A percentile compares a stretch with the other conserved stretches of the same genome.
phyloP scores from a whole-genome alignment of 2,113 vertebrate species.

The Galemys pyrenaicus region DNA sequence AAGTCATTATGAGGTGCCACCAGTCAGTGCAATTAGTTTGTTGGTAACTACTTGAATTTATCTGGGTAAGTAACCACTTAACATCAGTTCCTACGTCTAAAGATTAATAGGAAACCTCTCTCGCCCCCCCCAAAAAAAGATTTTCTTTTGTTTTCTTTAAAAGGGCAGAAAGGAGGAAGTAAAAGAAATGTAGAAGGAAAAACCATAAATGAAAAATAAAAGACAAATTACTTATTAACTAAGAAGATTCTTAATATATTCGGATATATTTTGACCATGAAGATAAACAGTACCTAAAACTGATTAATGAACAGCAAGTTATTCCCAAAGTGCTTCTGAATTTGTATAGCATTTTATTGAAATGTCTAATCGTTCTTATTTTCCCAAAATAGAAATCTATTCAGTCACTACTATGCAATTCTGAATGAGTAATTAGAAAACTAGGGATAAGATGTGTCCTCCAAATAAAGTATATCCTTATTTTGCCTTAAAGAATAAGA shows the following conservation, averaged over 20 bases:
- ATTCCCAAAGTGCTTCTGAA: not conserved
- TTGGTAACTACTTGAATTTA: not conserved
- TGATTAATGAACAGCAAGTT: not conserved
- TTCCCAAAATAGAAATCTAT: not conserved
- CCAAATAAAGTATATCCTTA: slow-evolving; percentile 36
- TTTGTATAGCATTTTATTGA: not conserved
- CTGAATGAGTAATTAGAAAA: not conserved
- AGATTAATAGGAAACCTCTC: not conserved
- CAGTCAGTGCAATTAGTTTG: not conserved
- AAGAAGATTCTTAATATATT: not conserved
- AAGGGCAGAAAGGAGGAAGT: not conserved
- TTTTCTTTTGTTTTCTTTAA: slow-evolving; percentile 42
- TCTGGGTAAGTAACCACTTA: not conserved
- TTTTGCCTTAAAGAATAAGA: slow-evolving; percentile 35
- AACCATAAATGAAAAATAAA: slow-evolving; percentile 9
- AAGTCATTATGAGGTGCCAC: not conserved
- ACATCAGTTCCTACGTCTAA: not conserved
- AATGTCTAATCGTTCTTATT: not conserved
- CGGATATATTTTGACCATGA: not conserved
- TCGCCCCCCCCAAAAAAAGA: not conserved
- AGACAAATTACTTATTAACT: slow-evolving; percentile 12
- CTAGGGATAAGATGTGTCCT: not conserved
- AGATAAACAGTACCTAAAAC: slow-evolving; percentile 4
- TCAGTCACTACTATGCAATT: not conserved
- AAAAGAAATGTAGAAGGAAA: not conserved